Evolutionary conservation across 2,888 invertebrate genomes (phyloP).

Genomic region (Eupithecia subfuscata): DNA sequence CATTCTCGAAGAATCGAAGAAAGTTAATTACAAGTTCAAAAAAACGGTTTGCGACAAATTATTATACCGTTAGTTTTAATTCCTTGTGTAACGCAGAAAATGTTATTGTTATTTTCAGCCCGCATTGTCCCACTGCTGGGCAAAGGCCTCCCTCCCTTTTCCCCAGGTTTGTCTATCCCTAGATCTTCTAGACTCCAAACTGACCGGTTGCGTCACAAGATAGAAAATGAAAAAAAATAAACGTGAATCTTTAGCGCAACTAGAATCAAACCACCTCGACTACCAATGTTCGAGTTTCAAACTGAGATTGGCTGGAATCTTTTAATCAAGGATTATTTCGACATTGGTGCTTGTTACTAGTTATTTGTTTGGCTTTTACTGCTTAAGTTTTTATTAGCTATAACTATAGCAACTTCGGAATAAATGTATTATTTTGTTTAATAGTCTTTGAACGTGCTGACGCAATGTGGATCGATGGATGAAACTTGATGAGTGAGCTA

Average conservation of each 20-base stretch:
- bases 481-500: not conserved
- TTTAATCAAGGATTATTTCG: constrained; percentile 38
- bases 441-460: not conserved
- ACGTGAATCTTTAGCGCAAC: not conserved
- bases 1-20: not conserved
- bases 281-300: constrained; percentile 39
- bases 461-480: not conserved
- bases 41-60: not conserved
- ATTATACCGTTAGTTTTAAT: not conserved
- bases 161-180: not conserved
- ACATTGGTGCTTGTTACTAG: constrained; percentile 30
- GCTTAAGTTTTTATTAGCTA: constrained; percentile 22
- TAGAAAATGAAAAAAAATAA: not conserved
- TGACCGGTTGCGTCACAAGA: not conserved
- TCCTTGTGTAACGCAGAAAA: not conserved
- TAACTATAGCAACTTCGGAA: not conserved
- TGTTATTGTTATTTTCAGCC: not conserved
- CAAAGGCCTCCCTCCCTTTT: not conserved
- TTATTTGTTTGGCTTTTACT: constrained; percentile 29
- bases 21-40: not conserved
- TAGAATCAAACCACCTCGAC: constrained; percentile 18
- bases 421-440: not conserved
- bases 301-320: constrained; percentile 44
- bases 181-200: not conserved
- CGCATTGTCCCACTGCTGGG: not conserved